Conservation (phyloP, 2,888 invertebrate genomes). For the Atherix ibis region DNA sequence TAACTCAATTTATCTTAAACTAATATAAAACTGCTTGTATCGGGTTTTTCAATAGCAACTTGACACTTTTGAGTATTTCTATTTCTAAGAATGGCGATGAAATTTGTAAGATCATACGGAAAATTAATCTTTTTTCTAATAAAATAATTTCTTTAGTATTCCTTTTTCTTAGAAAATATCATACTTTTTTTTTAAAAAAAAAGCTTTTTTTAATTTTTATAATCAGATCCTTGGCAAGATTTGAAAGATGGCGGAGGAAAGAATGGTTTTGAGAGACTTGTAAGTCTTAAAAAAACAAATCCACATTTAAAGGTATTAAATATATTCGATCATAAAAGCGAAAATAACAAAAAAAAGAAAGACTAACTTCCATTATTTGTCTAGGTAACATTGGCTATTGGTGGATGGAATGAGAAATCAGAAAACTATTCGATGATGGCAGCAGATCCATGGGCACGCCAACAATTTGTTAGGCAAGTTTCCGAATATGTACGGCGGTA, state of each 20-base stretch:
- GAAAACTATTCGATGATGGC: slow-evolving; percentile 39
- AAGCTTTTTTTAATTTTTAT: neutral
- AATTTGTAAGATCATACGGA: too few relatives aligned
- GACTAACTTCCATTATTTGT: neutral
- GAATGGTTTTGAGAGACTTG: slow-evolving; percentile 52
- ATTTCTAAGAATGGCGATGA: too few relatives aligned
- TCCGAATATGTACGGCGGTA: slow-evolving; percentile 42
- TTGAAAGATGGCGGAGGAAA: slow-evolving; percentile 58
- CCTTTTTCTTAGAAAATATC: neutral
- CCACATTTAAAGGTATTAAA: slow-evolving; percentile 45
- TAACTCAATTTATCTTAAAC: too few relatives aligned
- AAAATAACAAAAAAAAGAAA: too few relatives aligned
- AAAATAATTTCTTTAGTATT: neutral
- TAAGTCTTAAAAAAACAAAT: slow-evolving; percentile 45
- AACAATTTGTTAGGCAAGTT: slow-evolving; percentile 53
- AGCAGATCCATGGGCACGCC: slow-evolving; percentile 42
- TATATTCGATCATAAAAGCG: too few relatives aligned
- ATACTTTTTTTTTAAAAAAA: too few relatives aligned
- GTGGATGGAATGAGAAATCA: slow-evolving; percentile 87
- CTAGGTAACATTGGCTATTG: slow-evolving; percentile 60
- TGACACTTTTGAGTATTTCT: too few relatives aligned
- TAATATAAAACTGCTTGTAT: too few relatives aligned
- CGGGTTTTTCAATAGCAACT: too few relatives aligned
- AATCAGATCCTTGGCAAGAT: slow-evolving; percentile 58
- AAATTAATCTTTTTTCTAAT: neutral